Base-by-base conservation (phyloP, 2,888 invertebrate genomes). In the Argyra leucocephala region DNA sequence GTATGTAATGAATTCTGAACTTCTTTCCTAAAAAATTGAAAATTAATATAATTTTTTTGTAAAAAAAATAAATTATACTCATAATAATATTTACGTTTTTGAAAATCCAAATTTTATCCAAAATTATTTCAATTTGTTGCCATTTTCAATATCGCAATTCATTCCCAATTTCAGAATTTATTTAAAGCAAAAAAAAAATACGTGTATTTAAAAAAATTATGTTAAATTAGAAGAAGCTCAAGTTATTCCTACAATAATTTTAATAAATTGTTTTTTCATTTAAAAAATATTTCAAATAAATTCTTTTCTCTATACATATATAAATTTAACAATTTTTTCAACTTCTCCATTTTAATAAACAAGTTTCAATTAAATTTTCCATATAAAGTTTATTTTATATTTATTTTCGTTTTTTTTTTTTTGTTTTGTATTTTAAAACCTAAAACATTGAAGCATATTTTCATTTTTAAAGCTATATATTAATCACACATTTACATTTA, bases 351-450 rank as follows among this genome's bases (percentile, higher is more conserved):
- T 48, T 48, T 18, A 18, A 18, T 48, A 48, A 48, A 48, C 48
- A 18, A 48, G n/a, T 48, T 48, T 48, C 18, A 48, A n/a, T 48
- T 5, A 48, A 48, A 48, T 37, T 48, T 9, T 48, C n/a, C 12
- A 48, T 5, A 31, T 31, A 10, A 62, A 63, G 64, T 63, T 59
- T 67, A 24, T 69, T 64, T 26, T 66, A 59, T 57, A 62, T 48
- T 64, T 5, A n/a, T 63, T 9, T 61, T 63, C 22, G 36, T 65
- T 62, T 37, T 65, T 23, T 31, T 21, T 65, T 64, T 64, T 36
- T 59, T 26, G 23, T 60, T n/a, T 36, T 62, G 67, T 57, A 37
- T n/a, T 66, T 66, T 60, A 58, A 65, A 64, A 62, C 65, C 66
- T 60, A 65, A 66, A 57, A 21, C 61, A 58, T 22, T 48, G 26